Base-by-base conservation (phyloP, 2,888 invertebrate species). In the Tetragonisca angustula region DNA sequence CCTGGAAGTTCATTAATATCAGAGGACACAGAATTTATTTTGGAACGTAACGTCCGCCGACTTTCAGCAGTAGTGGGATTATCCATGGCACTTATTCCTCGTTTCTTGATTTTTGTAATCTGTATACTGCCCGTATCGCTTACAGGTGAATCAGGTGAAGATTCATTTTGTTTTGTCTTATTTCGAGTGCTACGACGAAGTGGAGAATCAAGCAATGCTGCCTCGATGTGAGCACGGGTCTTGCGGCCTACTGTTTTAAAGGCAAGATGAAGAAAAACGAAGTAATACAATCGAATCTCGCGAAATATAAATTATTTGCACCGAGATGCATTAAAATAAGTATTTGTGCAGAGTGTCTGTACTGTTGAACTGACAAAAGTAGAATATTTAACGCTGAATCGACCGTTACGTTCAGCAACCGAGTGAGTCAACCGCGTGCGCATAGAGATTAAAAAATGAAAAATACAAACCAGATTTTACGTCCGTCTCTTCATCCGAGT, bases 151-250 rank as follows among this genome's bases (percentile, higher is more conserved):
- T 89, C 90, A 0, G 91, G 89, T 0, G 90, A 90, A 32, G 88
- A 89, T 49, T 80, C 88, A 76, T 85, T 80, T 27, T 87, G 87
- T 54, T 80, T 15, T n/a, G 73, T 72, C 49, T 86, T 91, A 49
- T 81, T 89, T 83, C 92, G 88, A 5, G 84, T 87, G 64, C 92
- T 92, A 3, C 92, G 90, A 17, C 92, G 90, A 49, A 92, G 72
- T 6, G 92, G 91, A 11, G 92, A 91, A 83, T 91, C 90, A 15
- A 85, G 72, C 2, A 81, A 69, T 4, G 79, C 59, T 0, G 43
- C 17, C 5, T 81, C 69, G 13, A 62, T 73, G 9, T 78, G 21
- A 3, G 75, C 72, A 75, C 90, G 89, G 5, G 88, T 85, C 77
- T 56, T 88, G 19, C 88, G 88, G 69, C 84, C 90, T 91, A 56